phyloP scores from a whole-genome alignment of 2,113 vertebrate species.

The Gallinago media region DNA sequence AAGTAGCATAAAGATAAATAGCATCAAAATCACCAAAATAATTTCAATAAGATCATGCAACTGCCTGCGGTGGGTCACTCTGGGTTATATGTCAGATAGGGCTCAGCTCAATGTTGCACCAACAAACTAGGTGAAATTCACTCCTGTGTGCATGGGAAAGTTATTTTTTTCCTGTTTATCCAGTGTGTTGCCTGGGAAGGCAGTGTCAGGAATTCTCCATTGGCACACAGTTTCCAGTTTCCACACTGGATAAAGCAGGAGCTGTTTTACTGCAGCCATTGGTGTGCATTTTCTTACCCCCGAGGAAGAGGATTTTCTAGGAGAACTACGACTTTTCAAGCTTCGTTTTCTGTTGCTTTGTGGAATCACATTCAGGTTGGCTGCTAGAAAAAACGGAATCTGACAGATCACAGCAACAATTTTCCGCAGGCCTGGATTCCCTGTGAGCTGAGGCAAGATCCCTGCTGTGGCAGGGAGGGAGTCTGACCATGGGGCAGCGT shows the following conservation, averaged over 20 bases:
- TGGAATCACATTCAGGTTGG: background rate
- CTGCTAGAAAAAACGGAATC: background rate
- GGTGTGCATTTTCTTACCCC: background rate
- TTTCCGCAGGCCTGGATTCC: background rate
- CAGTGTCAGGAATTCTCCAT: background rate
- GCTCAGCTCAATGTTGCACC: background rate
- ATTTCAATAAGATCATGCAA: background rate
- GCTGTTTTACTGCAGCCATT: background rate
- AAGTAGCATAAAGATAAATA: background rate
- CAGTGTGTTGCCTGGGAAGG: background rate
- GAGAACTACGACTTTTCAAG: background rate
- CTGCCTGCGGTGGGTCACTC: background rate
- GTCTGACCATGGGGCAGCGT: rapidly evolving
- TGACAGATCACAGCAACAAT: background rate
- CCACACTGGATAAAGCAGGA: background rate
- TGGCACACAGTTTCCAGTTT: background rate
- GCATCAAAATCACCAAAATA: background rate
- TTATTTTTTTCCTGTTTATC: background rate
- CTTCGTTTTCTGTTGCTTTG: background rate
- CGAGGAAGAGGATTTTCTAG: background rate
- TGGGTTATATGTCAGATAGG: background rate
- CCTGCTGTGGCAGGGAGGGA: background rate
- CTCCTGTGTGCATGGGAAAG: background rate
- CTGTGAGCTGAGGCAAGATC: background rate
- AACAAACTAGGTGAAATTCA: background rate